Evolutionary conservation across 2,888 invertebrate genomes (phyloP).

Genomic region (Drosophila nr. perissopoda): DNA sequence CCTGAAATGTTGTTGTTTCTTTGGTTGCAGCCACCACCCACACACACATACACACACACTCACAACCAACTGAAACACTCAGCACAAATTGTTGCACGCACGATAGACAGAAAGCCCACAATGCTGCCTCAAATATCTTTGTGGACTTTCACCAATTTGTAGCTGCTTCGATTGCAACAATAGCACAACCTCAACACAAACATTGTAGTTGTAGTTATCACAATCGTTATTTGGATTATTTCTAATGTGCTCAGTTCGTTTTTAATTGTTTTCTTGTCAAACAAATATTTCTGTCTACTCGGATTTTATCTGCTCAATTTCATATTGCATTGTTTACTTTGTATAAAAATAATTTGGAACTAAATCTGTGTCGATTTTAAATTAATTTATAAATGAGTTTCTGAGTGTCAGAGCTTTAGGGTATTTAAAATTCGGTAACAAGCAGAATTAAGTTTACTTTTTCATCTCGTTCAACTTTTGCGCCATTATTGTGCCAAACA

Average conservation of each 20-base stretch:
- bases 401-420: neutral
- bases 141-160: conserved; percentile 72
- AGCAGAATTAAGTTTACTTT: neutral
- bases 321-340: neutral
- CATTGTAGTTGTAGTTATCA: conserved; percentile 20
- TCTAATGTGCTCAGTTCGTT: conserved; percentile 17
- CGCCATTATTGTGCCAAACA: conserved; percentile 33
- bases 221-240: conserved; percentile 35
- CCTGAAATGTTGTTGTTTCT: neutral
- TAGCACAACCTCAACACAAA: conserved; percentile 27
- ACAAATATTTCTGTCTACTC: neutral
- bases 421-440: conserved; percentile 1
- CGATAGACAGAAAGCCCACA: conserved; percentile 16
- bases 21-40: conserved; percentile 30
- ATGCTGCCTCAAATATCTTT: conserved; percentile 46
- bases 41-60: conserved; percentile 29
- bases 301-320: neutral
- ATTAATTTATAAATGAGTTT: neutral
- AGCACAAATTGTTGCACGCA: conserved; percentile 72
- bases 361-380: neutral
- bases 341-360: neutral
- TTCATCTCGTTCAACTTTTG: conserved; percentile 18
- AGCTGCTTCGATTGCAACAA: conserved; percentile 61
- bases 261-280: conserved; percentile 28
- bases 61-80: conserved; percentile 18